Evolutionary conservation across 2,113 vertebrate genomes (phyloP), one percentile per base, ranked within the genome.

Genomic region (Rhinolophus ferrumequinum): DNA sequence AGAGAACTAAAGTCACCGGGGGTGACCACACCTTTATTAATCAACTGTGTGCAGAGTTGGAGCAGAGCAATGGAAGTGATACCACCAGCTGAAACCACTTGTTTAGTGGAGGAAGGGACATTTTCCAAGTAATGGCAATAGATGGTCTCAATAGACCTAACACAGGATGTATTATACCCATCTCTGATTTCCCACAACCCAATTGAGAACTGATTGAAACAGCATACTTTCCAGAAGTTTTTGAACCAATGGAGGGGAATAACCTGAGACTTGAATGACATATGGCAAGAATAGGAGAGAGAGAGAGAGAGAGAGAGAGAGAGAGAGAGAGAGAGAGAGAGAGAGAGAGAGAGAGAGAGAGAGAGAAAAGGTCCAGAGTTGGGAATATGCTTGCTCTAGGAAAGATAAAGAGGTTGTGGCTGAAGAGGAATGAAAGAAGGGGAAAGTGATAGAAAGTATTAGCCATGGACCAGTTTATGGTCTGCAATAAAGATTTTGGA

Each of bases 401-500:
- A 90, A 41, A 30, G 10, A 12, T 30, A 66, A 56, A 22, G 1
- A 3, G 8, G 54, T 18, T 47, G 26, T 47, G 8, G 3, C 1
- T 52, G 5, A 30, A 54, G 10, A 38, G 1, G 0, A 70, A 76
- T 70, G 33, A 77, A 67, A 70, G 28, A 22, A 82, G 2, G 22
- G 12, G 2, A 60, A 52, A 28, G 1, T 44, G 2, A 3, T 14
- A 52, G 22, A n/a, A 88, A 84, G 18, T 19, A 54, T 4, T 1
- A 44, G 3, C 12, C 7, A 28, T 5, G 11, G 11, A 0, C 15
- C 24, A n/a, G 28, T 9, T 38, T 24, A 21, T 8, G 6, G 16
- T 69, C 11, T 64, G 0, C 5, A 54, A 10, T 19, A 24, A 58
- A 2, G 35, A 86, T 70, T 76, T 35, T 35, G 14, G 52, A 54